Evolutionary conservation across 1,140 invertebrate species (phyloP).

Genomic region (Helicoverpa armigera): DNA sequence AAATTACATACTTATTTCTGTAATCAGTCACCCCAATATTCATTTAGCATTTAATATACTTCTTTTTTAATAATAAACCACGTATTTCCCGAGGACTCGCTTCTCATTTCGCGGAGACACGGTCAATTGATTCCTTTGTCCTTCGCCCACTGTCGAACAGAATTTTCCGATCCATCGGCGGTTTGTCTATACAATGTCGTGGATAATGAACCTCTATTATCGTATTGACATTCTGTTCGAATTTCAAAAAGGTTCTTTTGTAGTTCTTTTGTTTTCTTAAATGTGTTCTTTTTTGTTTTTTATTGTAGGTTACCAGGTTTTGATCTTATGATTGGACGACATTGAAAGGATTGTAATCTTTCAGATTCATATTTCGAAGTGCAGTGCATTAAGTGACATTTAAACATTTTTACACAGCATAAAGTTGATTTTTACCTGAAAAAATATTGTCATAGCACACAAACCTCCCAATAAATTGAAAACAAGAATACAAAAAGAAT

Average conservation of each 20-base stretch:
- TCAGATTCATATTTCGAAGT: no score
- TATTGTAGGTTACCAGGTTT: not conserved
- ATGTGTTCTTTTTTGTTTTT: not conserved
- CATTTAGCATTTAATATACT: not conserved
- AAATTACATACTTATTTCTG: not conserved
- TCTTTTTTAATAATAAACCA: slow-evolving; percentile 24
- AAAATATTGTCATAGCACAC: no score
- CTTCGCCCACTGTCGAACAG: slow-evolving; percentile 37
- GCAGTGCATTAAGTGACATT: no score
- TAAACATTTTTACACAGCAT: no score
- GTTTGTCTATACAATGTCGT: slow-evolving; percentile 19
- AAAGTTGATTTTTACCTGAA: no score
- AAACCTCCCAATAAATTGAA: no score
- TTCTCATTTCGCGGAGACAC: slow-evolving; percentile 8
- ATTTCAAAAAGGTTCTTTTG: slow-evolving; percentile 4
- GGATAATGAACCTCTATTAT: slow-evolving; percentile 14
- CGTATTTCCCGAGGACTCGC: not conserved
- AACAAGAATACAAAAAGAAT: no score
- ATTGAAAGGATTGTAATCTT: not conserved
- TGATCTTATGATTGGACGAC: not conserved
- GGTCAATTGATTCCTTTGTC: slow-evolving; percentile 52
- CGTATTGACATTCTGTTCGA: slow-evolving; percentile 22
- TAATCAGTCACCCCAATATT: not conserved
- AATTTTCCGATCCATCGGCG: slow-evolving; percentile 48
- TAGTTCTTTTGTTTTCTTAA: slow-evolving; percentile 25